Percentiles rank a stretch among this genome's conserved stretches.
Conservation (phyloP, 2,113 vertebrate genomes). For the Girardinichthys multiradiatus region DNA sequence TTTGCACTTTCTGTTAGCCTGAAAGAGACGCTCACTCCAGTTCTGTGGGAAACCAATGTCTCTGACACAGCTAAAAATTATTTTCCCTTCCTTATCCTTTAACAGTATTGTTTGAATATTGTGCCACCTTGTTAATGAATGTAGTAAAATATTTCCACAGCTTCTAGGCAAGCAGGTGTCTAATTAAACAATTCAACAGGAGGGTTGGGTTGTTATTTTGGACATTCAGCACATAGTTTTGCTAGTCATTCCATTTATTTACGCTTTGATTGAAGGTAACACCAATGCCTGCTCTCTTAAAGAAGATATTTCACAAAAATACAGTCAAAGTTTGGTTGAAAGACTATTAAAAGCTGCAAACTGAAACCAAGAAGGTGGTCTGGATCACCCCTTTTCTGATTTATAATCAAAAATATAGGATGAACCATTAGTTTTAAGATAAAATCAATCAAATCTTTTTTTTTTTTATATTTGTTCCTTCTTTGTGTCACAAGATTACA, state of each 20-base stretch:
- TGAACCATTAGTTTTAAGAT: background rate
- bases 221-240: background rate
- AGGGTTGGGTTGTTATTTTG: background rate
- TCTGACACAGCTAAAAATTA: conserved; percentile 51
- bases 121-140: background rate
- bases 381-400: background rate
- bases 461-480: background rate
- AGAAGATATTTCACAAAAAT: background rate
- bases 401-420: background rate
- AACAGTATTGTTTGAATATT: background rate
- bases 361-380: background rate
- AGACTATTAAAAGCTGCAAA: background rate
- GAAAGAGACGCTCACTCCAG: conserved; percentile 8
- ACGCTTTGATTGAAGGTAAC: background rate
- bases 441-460: background rate
- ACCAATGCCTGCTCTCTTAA: background rate
- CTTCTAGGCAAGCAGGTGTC: background rate
- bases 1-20: conserved; percentile 54
- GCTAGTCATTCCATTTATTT: background rate
- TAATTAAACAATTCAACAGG: background rate
- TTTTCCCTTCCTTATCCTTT: conserved; percentile 50
- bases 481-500: background rate
- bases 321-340: background rate
- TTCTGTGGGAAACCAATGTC: conserved; percentile 31
- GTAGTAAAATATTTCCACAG: background rate